phyloP scores from a whole-genome alignment of 2,113 vertebrate species.

The Myrmophylax atrothorax region DNA sequence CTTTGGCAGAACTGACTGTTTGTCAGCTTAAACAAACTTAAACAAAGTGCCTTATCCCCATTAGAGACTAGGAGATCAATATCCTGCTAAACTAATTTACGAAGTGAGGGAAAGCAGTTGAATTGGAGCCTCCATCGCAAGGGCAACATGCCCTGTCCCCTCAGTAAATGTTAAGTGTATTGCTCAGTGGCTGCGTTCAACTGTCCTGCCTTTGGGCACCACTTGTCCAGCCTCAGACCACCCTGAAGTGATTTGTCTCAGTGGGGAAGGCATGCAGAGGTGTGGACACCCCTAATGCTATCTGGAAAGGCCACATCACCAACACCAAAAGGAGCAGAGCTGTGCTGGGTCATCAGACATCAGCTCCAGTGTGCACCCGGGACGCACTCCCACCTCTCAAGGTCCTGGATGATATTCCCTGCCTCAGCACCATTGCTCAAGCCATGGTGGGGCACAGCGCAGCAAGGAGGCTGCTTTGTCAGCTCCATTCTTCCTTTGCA shows the following conservation, averaged over 20 bases:
- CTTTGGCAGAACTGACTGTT: slow-evolving; percentile 38
- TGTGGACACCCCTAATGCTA: background rate
- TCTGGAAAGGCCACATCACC: background rate
- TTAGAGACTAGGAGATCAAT: slow-evolving; percentile 40
- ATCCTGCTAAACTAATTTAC: slow-evolving; percentile 17
- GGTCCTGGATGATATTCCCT: background rate
- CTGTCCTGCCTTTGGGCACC: background rate
- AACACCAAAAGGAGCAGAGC: background rate
- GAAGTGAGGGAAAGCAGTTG: background rate
- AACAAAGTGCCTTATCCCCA: slow-evolving; percentile 39
- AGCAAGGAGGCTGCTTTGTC: background rate
- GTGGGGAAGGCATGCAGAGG: background rate
- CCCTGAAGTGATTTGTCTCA: background rate
- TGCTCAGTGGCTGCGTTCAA: background rate
- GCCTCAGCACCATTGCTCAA: background rate
- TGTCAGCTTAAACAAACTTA: slow-evolving; percentile 66
- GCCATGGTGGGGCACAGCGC: background rate
- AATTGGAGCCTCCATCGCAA: background rate
- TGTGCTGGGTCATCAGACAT: background rate
- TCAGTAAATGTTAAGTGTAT: rapidly evolving
- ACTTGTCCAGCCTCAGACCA: background rate
- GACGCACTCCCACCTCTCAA: background rate
- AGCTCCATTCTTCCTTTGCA: background rate
- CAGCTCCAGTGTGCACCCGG: background rate
- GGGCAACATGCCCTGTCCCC: background rate